Conservation (phyloP, 2,888 invertebrate species). For the Apocheima hispidaria region DNA sequence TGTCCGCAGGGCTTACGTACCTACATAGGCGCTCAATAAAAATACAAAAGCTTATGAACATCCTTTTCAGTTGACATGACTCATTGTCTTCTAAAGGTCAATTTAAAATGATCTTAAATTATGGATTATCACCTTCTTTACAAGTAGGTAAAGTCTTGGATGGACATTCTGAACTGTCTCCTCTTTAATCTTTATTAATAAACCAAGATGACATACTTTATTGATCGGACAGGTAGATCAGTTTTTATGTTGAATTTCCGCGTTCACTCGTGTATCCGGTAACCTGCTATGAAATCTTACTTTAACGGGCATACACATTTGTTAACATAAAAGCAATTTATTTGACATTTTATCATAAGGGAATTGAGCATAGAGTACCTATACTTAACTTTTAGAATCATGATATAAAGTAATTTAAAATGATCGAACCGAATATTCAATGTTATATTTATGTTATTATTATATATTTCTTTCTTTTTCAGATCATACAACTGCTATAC, state of each 20-base stretch:
- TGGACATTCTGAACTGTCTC: slow-evolving; percentile 41
- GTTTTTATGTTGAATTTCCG: slow-evolving; percentile 55
- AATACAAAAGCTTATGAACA: slow-evolving; percentile 28
- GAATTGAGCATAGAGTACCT: neutral
- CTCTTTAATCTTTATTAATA: slow-evolving; percentile 44
- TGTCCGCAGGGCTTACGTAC: slow-evolving; percentile 1
- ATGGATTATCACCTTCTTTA: slow-evolving; percentile 30
- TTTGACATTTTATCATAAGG: slow-evolving; percentile 15
- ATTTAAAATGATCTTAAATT: slow-evolving; percentile 29
- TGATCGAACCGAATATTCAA: neutral
- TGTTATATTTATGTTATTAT: too few species aligned
- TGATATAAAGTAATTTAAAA: neutral
- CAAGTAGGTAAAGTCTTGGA: slow-evolving; percentile 33
- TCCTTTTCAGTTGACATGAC: slow-evolving; percentile 29
- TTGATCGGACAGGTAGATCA: slow-evolving; percentile 56
- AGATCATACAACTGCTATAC: slow-evolving; percentile 69
- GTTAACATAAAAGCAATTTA: slow-evolving; percentile 27
- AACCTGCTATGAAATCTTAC: slow-evolving; percentile 29
- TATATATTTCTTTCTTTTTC: slow-evolving; percentile 49
- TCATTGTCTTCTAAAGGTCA: slow-evolving; percentile 35
- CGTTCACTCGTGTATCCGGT: slow-evolving; percentile 45
- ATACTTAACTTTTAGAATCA: too few species aligned
- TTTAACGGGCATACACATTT: slow-evolving; percentile 14
- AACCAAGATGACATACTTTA: slow-evolving; percentile 54
- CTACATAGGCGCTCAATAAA: slow-evolving; percentile 15